Evolutionary conservation across 2,113 vertebrate species (phyloP).

Genomic region (Meriones unguiculatus): DNA sequence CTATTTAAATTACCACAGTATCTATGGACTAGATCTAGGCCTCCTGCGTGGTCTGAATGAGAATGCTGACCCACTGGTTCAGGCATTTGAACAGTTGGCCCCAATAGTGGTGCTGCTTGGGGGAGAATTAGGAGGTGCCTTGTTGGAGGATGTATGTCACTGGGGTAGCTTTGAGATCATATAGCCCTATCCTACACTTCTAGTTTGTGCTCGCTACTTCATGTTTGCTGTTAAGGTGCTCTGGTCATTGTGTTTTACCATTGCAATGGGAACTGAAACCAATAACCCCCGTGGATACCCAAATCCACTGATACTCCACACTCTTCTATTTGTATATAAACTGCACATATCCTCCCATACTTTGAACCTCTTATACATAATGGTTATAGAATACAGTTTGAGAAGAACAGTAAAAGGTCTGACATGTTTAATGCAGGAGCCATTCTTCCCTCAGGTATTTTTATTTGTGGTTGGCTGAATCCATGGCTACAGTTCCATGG

Average conservation of each 20-base stretch:
- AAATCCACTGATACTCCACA: neutral
- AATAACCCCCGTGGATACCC: neutral
- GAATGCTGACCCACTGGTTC: neutral
- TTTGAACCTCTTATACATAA: neutral
- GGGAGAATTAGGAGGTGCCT: neutral
- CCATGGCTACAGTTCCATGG: neutral
- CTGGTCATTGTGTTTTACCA: neutral
- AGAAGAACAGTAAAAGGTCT: neutral
- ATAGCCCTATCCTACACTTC: neutral
- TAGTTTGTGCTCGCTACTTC: neutral
- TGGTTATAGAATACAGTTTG: neutral
- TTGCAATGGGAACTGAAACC: neutral
- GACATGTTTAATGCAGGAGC: neutral
- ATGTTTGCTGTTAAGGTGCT: neutral
- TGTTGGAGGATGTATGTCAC: neutral
- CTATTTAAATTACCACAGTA: no score
- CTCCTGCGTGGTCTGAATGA: neutral
- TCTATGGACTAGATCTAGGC: neutral
- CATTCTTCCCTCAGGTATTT: neutral
- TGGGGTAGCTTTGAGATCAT: neutral
- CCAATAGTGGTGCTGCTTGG: neutral
- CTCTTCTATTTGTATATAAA: neutral
- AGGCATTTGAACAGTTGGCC: neutral
- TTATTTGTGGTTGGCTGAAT: neutral
- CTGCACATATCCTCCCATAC: neutral